Percentiles rank a stretch among this genome's conserved stretches.
Conservation (phyloP, 2,113 vertebrate genomes). For the Pogona vitticeps region DNA sequence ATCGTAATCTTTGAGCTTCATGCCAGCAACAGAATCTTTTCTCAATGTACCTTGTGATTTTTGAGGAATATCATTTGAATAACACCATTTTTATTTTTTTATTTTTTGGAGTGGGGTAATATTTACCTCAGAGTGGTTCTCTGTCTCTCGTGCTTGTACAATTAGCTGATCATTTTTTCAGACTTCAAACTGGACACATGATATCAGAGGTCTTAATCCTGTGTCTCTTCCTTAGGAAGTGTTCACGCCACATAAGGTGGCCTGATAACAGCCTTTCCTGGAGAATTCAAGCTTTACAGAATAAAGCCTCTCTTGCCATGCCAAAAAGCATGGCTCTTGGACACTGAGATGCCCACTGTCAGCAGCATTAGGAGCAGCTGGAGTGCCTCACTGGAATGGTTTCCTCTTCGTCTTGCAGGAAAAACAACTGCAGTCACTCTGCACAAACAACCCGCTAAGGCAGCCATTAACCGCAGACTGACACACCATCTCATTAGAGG, state of each 20-base stretch:
- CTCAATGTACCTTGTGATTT: too few species aligned
- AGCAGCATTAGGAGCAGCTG: fast-evolving
- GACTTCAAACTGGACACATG: background rate
- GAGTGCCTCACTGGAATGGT: background rate
- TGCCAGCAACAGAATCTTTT: too few species aligned
- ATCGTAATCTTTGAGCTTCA: too few species aligned
- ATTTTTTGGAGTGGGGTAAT: too few species aligned
- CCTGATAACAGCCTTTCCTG: background rate
- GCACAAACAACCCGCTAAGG: background rate
- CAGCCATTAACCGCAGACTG: background rate
- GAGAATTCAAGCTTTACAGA: background rate
- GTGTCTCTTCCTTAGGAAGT: background rate
- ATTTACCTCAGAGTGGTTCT: background rate
- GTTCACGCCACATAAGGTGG: background rate
- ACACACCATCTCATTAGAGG: background rate
- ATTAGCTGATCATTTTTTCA: background rate
- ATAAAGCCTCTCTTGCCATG: background rate
- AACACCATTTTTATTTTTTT: too few species aligned
- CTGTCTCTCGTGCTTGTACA: background rate
- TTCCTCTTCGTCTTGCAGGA: background rate
- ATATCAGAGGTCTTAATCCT: background rate
- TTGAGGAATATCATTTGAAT: too few species aligned
- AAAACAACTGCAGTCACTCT: conserved; percentile 16
- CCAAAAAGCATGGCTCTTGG: background rate
- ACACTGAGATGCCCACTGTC: background rate